Evolutionary conservation across 92 coral and sea anemone species (phyloP).

Genomic region (Pocillopora grandis): DNA sequence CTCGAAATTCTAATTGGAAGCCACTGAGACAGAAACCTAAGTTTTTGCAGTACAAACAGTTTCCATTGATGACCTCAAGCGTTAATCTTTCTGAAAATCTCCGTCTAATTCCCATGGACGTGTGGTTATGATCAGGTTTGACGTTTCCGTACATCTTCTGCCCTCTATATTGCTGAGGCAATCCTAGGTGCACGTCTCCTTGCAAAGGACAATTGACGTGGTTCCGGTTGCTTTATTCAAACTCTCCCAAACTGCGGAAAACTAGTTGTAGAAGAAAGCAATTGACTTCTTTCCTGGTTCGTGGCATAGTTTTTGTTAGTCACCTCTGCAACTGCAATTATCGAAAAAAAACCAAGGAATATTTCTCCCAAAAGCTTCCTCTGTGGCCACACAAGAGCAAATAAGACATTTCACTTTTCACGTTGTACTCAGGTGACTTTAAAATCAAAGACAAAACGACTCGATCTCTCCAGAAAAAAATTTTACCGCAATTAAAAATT

Average conservation of each 20-base stretch:
- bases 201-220: constrained; percentile 10
- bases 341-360: not conserved
- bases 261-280: not conserved
- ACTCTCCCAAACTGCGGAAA: not conserved
- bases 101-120: not conserved
- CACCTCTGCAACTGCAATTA: no score
- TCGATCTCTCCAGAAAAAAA: no score
- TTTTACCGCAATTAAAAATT: no score
- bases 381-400: no score
- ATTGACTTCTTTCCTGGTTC: no score
- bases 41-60: no score
- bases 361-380: no score
- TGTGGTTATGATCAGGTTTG: not conserved
- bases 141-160: not conserved
- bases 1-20: not conserved
- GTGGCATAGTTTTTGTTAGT: not conserved
- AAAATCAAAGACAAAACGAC: no score
- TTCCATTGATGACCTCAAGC: not conserved
- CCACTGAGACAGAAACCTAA: not conserved
- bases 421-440: no score
- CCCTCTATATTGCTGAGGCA: not conserved
- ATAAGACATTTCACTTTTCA: no score
- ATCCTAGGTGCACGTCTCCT: not conserved
- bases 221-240: not conserved
- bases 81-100: not conserved